Percentiles rank a stretch among this genome's conserved stretches.
Evolutionary conservation across 2,797 vertebrate species (phyloP).

Genomic region (Amniataba percoides): DNA sequence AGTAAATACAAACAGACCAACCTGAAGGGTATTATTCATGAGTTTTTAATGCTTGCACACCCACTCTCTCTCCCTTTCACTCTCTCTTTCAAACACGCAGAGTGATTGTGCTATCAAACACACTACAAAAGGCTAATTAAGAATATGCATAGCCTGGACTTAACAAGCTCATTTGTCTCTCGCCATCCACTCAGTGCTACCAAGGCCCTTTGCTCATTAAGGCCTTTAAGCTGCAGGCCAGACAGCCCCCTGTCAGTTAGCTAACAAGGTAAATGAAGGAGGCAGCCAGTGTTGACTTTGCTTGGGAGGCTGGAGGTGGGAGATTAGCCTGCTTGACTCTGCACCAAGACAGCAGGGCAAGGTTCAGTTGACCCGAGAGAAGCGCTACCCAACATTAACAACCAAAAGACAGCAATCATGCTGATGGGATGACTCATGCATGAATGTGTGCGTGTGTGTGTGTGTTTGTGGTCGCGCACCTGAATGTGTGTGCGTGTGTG

Average conservation of each 20-base stretch:
- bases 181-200: slow-evolving; percentile 66
- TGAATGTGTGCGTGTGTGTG: slow-evolving; percentile 6
- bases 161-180: slow-evolving; percentile 79
- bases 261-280: slow-evolving; percentile 77
- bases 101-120: slow-evolving; percentile 66
- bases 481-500: background rate
- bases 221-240: slow-evolving; percentile 70
- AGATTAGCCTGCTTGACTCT: slow-evolving; percentile 71
- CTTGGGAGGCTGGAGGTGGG: slow-evolving; percentile 60
- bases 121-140: slow-evolving; percentile 78
- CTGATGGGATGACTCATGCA: slow-evolving; percentile 43
- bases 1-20: slow-evolving; percentile 32
- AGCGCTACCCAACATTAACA: slow-evolving; percentile 27
- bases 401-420: slow-evolving; percentile 51
- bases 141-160: slow-evolving; percentile 74
- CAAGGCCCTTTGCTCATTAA: slow-evolving; percentile 79
- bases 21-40: slow-evolving; percentile 31
- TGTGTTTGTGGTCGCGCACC: slow-evolving; percentile 18
- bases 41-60: slow-evolving; percentile 38
- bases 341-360: slow-evolving; percentile 65
- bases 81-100: slow-evolving; percentile 19
- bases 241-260: slow-evolving; percentile 68
- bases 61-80: background rate
- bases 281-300: slow-evolving; percentile 71
- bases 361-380: slow-evolving; percentile 55